Base-by-base conservation (phyloP, 2,797 vertebrate species). In the Pangasius krempfi region DNA sequence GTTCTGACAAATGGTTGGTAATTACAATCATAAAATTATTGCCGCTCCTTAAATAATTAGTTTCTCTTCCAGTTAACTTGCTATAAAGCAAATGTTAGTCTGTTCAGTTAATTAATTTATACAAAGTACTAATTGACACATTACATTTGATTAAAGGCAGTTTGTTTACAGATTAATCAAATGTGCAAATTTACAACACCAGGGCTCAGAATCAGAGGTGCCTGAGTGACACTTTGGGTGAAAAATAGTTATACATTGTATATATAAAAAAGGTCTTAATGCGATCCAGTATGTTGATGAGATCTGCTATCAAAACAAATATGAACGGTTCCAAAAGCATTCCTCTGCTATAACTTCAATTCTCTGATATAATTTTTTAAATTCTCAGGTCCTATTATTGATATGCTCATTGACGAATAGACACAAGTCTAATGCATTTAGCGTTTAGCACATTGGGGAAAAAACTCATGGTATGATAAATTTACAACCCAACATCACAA, bases 1-100 rank as follows among this genome's bases (percentile, higher is more conserved):
- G 60, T 90, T 86, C 5, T 84, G 78, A 84, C 84, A 87, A 82
- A 88, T 52, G 37, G 54, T 33, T 80, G 72, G 70, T 64, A 89
- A 88, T 89, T 80, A 73, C 72, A 83, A 80, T 79, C 25, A 50
- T 79, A 80, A 58, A 64, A 64, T 52, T 40, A 86, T 62, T 60
- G 50, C 82, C 73, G 50, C 66, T 86, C 76, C 64, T 52, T 73
- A 25, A 60, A 73, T 89, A 80, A 86, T 82, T 73, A 73, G 76
- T 40, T 58, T 50, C 60, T 33, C 37, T 30, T 27, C 75, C 30
- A n/a, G 84, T 73, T 56, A 16, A 58, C 50, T 58, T 40, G 33
- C 68, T 16, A 40, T 73, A n/a, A 73, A 85, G 30, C 58, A 58
- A 84, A 85, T 25, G 52, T 73, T 52, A n/a, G 52, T 56, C 22